phyloP scores from a whole-genome alignment of 2,113 vertebrate species.

The Melospiza melodia region DNA sequence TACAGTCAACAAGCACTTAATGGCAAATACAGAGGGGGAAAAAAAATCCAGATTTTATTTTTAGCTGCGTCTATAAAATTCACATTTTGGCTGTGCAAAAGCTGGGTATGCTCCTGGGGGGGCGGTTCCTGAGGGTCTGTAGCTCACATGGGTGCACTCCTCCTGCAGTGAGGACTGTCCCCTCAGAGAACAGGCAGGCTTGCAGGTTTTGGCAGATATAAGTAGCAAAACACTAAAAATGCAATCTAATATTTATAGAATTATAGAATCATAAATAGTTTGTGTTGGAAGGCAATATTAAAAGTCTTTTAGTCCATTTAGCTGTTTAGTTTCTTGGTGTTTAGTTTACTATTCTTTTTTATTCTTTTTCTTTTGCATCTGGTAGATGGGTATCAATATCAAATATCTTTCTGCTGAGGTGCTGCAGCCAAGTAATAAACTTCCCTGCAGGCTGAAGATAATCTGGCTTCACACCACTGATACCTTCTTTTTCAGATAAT shows the following conservation, averaged over 20 bases:
- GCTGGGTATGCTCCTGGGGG: not conserved
- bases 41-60: not conserved
- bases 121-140: not conserved
- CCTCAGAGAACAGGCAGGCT: not conserved
- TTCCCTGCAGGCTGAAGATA: not conserved
- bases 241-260: not conserved
- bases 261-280: not conserved
- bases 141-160: rapidly evolving
- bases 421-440: not conserved
- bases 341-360: not conserved
- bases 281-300: not conserved
- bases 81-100: not conserved
- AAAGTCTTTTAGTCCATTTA: not conserved
- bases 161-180: not conserved
- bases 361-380: not conserved
- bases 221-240: not conserved
- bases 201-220: not conserved
- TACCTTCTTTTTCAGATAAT: not conserved
- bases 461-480: not conserved
- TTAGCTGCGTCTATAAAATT: not conserved
- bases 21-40: not conserved
- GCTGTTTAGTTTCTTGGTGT: not conserved
- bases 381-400: not conserved
- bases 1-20: slow-evolving; percentile 1
- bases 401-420: not conserved